These are phyloP conservation scores for Neoascia interrupta DNA, from an alignment of 2,888 invertebrate genomes.

Conservation along the genomic window DNA sequence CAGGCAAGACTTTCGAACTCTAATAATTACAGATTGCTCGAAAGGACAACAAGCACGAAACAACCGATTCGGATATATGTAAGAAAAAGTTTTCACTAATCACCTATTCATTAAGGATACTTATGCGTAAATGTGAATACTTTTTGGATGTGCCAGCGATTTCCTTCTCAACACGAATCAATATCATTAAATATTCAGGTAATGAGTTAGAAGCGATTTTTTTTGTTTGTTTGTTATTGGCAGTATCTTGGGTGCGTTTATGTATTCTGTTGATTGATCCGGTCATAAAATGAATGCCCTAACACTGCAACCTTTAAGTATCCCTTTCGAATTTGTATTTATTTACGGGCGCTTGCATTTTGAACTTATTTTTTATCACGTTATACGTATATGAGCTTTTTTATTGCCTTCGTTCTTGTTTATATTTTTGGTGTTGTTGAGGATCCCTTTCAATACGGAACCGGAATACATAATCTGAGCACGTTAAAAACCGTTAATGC, in stretches of 20 bases:
- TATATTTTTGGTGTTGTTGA: no score
- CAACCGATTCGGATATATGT: conserved; percentile 23
- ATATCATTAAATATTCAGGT: conserved; percentile 47
- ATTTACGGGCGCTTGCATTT: conserved; percentile 33
- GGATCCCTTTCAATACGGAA: conserved; percentile 20
- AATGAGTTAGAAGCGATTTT: conserved; percentile 35
- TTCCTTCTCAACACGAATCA: conserved; percentile 19
- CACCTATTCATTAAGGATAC: conserved; percentile 49
- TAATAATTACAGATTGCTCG: conserved; percentile 14
- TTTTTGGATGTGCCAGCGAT: conserved; percentile 23
- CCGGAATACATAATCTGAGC: conserved; percentile 42
- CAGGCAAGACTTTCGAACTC: not conserved
- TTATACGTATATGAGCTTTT: conserved; percentile 33
- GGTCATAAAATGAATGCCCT: conserved; percentile 37
- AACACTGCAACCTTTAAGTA: conserved; percentile 48
- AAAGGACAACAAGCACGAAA: conserved; percentile 5
- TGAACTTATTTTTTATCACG: conserved; percentile 51
- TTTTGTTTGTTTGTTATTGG: not conserved
- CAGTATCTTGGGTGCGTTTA: conserved; percentile 23
- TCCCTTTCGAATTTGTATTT: conserved; percentile 15
- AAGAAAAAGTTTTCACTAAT: conserved; percentile 31
- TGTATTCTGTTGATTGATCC: conserved; percentile 32
- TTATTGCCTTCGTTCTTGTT: conserved; percentile 39
- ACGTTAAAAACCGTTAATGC: not conserved
- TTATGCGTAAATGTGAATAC: conserved; percentile 41